Evolutionary conservation across 2,113 vertebrate genomes (phyloP).

Genomic region (Eidolon helvum): DNA sequence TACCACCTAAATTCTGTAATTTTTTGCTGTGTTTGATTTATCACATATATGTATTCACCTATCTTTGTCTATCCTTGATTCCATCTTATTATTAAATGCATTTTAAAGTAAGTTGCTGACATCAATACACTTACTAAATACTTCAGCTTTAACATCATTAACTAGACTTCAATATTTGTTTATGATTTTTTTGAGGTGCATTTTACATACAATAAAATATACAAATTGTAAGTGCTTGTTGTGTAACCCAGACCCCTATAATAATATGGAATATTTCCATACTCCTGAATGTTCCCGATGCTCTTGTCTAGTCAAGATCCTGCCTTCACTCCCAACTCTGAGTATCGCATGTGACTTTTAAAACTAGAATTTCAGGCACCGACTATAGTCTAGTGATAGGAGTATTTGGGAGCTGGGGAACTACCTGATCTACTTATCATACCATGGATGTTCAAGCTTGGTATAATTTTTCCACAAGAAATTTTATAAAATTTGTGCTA

Average conservation of each 20-base stretch:
- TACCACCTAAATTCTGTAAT: background rate
- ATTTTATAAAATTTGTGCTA: background rate
- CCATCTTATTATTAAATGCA: background rate
- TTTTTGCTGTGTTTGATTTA: conserved; percentile 10
- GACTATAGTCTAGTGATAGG: background rate
- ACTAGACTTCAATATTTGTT: background rate
- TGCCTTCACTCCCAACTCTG: background rate
- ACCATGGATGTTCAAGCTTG: background rate
- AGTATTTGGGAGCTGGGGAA: background rate
- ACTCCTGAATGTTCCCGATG: background rate
- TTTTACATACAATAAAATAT: background rate
- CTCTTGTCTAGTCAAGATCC: background rate
- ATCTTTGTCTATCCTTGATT: background rate
- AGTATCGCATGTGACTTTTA: background rate
- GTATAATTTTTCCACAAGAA: background rate
- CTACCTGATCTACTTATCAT: background rate
- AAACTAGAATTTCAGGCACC: background rate
- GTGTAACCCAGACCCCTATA: background rate
- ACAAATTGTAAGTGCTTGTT: background rate
- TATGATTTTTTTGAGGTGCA: background rate
- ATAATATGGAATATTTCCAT: background rate
- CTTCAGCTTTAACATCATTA: conserved; percentile 15
- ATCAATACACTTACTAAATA: background rate
- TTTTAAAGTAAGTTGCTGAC: background rate
- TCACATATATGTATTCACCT: background rate